phyloP scores from a whole-genome alignment of 2,888 invertebrate genomes.

The Eupithecia vulgata region DNA sequence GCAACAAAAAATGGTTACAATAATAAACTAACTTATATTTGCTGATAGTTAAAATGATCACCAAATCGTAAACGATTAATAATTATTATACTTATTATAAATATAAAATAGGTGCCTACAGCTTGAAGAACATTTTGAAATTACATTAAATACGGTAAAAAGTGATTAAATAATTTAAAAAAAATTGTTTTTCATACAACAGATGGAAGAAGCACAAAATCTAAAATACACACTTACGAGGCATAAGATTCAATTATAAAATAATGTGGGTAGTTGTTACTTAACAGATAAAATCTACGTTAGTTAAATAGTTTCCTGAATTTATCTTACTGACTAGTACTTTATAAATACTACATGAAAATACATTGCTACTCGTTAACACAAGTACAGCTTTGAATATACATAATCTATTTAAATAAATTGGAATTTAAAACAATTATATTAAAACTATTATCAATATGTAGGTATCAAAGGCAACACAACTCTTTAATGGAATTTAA shows the following conservation, averaged over 20 bases:
- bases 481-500: conserved; percentile 23
- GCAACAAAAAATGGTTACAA: background rate
- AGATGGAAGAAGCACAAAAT: conserved; percentile 19
- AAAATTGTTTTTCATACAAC: background rate
- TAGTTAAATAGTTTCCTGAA: conserved; percentile 48
- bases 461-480: conserved; percentile 40
- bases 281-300: conserved; percentile 23
- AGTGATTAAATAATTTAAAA: background rate
- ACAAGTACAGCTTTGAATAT: conserved; percentile 51
- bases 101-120: background rate
- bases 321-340: conserved; percentile 78
- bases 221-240: background rate
- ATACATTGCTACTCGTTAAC: conserved; percentile 29
- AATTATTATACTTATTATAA: background rate
- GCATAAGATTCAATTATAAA: conserved; percentile 25
- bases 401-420: conserved; percentile 39
- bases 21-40: background rate
- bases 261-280: conserved; percentile 34
- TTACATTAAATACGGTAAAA: background rate
- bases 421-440: conserved; percentile 36
- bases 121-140: background rate
- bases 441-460: conserved; percentile 32
- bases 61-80: background rate
- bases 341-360: conserved; percentile 64
- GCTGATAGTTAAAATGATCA: background rate